These are phyloP conservation scores for Margaritifera margaritifera DNA, from an alignment of 2,888 invertebrate species.

Conservation along the genomic window DNA sequence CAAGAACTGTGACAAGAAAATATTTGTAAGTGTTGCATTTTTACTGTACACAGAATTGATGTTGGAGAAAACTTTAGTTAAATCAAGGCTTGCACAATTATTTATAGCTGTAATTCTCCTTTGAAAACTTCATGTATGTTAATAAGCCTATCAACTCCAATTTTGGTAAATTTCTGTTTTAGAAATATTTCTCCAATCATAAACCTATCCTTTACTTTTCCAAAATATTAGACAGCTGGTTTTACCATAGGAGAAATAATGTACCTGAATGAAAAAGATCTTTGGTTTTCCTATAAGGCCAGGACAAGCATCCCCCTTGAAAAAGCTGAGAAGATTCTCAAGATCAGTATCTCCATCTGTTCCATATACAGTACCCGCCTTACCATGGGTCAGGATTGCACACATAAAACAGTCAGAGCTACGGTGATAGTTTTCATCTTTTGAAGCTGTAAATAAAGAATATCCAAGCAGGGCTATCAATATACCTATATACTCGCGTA, in stretches of 20 bases:
- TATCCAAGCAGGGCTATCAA: not conserved
- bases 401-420: constrained; percentile 88
- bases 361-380: constrained; percentile 89
- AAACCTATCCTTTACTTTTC: not conserved
- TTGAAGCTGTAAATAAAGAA: constrained; percentile 77
- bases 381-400: constrained; percentile 91
- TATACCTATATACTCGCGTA: too few relatives aligned
- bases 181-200: not conserved
- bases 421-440: constrained; percentile 85
- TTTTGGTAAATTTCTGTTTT: too few relatives aligned
- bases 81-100: too few relatives aligned
- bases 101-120: too few relatives aligned
- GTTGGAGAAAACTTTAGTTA: too few relatives aligned
- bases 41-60: too few relatives aligned
- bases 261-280: constrained; percentile 81
- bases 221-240: not conserved
- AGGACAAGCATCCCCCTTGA: constrained; percentile 82
- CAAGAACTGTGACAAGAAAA: too few relatives aligned
- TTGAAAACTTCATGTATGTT: too few relatives aligned
- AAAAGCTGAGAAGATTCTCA: constrained; percentile 80
- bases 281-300: constrained; percentile 90
- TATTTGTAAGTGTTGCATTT: too few relatives aligned
- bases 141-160: too few relatives aligned
- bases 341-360: constrained; percentile 89
- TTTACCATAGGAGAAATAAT: not conserved